phyloP scores from a whole-genome alignment of 2,113 vertebrate genomes.

The Paraplagusia blochii region DNA sequence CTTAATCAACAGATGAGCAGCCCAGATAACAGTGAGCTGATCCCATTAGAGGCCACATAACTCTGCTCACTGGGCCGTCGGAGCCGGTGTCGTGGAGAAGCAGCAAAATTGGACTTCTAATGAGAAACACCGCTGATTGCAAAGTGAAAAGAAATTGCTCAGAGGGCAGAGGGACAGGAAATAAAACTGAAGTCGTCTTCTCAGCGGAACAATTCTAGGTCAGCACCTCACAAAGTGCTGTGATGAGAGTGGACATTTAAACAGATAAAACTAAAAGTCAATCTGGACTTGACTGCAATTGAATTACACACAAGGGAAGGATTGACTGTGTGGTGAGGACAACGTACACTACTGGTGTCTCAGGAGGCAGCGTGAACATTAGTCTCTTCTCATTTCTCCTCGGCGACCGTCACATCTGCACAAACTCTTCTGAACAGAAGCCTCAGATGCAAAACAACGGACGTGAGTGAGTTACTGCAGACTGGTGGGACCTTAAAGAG shows the following conservation, averaged over 20 bases:
- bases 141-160: conserved; percentile 43
- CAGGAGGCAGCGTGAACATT: too few relatives aligned
- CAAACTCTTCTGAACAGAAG: conserved; percentile 57
- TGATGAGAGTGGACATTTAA: not conserved
- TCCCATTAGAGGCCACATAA: conserved; percentile 73
- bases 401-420: conserved; percentile 56
- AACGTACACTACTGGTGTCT: too few relatives aligned
- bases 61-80: conserved; percentile 44
- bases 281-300: not conserved
- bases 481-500: too few relatives aligned
- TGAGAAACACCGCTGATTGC: conserved; percentile 40
- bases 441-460: too few relatives aligned
- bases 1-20: conserved; percentile 76
- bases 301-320: too few relatives aligned
- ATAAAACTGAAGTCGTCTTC: conserved; percentile 20
- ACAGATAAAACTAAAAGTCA: conserved; percentile 5
- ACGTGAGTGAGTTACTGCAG: too few relatives aligned
- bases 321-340: not conserved
- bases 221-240: conserved; percentile 11
- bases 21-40: conserved; percentile 68
- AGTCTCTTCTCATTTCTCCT: conserved; percentile 41
- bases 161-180: conserved; percentile 13
- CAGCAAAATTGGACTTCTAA: conserved; percentile 27
- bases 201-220: conserved; percentile 18
- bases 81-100: too few relatives aligned